A percentile compares a stretch with the other conserved stretches of the same genome.
Evolutionary conservation across 2,797 vertebrate genomes (phyloP).

Genomic region (Melanotaenia trifasciata): DNA sequence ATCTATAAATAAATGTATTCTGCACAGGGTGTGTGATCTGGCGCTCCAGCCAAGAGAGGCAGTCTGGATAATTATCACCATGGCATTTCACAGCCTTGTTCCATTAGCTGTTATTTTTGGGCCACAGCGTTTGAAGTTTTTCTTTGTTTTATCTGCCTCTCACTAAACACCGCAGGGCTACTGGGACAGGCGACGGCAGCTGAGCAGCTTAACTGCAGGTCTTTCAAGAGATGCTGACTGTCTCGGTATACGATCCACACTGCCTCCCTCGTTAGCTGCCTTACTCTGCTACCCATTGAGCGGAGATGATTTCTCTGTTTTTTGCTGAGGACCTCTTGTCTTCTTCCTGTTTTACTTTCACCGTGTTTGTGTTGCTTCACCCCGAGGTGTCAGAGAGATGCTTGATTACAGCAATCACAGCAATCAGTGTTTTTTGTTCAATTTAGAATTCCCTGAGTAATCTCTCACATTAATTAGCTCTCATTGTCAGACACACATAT

Average conservation of each 20-base stretch:
- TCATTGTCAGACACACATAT: conserved; percentile 41
- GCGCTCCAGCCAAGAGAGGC: conserved; percentile 72
- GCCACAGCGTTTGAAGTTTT: conserved; percentile 77
- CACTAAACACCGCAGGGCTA: conserved; percentile 70
- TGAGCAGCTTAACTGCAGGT: conserved; percentile 71
- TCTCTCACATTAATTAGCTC: conserved; percentile 77
- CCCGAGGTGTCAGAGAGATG: conserved; percentile 63
- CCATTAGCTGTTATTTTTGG: conserved; percentile 80
- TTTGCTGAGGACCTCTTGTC: conserved; percentile 52
- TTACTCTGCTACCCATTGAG: conserved; percentile 42
- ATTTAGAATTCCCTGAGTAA: conserved; percentile 57
- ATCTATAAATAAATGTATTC: conserved; percentile 83
- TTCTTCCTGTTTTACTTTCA: conserved; percentile 49
- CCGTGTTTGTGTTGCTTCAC: conserved; percentile 65
- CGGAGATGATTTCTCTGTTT: conserved; percentile 35
- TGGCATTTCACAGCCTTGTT: conserved; percentile 79
- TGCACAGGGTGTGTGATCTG: conserved; percentile 66
- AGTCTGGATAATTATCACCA: conserved; percentile 81
- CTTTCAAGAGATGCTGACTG: conserved; percentile 71
- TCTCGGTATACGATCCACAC: conserved; percentile 49
- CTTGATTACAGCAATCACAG: conserved; percentile 73
- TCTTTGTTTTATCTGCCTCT: conserved; percentile 77
- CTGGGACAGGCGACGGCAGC: conserved; percentile 64
- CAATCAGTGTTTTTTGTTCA: conserved; percentile 79
- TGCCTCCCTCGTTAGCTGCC: conserved; percentile 67